Base-by-base conservation (phyloP, 2,113 vertebrate species). In the Chaetorhynchus papuensis region DNA sequence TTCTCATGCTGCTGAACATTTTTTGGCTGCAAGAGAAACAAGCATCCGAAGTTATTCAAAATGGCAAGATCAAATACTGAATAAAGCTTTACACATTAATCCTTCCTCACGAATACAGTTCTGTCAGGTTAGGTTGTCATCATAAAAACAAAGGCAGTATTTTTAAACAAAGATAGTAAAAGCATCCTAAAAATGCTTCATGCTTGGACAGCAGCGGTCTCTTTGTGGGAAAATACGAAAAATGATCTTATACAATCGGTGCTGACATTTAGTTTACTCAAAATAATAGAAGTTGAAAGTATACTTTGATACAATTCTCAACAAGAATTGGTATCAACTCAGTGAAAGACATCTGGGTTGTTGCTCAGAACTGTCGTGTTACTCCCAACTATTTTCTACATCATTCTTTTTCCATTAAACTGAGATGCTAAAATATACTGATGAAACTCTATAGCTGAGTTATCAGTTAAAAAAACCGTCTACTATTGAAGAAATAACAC, bases 1-100 rank as follows among this genome's bases (percentile, higher is more conserved):
- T 99, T 99, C 76, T 99, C 99, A 87, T 99, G 98, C 87, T 99
- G 99, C 92, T 99, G 99, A 76, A 98, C 98, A 95, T 99, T 99
- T 97, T 99, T 99, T 83, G 99, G 98, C 99, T 99, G 74, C 21
- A 96, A 97, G 31, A 93, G 54, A 76, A 97, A 91, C 19, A 95
- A 83, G 77, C 21, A 49, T 74, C 4, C 0, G 47, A 96, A 95
- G 56, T 94, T 92, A 95, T 6, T 81, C 37, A 84, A 68, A 93
- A 93, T 13, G 14, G 59, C 63, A 90, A 86, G 60, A 91, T 50
- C 47, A 95, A 80, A 89, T 64, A 63, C 28, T 31, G 47, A 89
- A 71, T 41, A 88, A 87, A 84, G 49, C 13, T 87, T 87, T 81
- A 78, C 23, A 71, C 11, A 20, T 68, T 75, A 93, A 94, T 92